Evolutionary conservation across 1,140 invertebrate species (phyloP), one percentile per base, ranked within the genome.

Genomic region (Drosophila lacertosa): DNA sequence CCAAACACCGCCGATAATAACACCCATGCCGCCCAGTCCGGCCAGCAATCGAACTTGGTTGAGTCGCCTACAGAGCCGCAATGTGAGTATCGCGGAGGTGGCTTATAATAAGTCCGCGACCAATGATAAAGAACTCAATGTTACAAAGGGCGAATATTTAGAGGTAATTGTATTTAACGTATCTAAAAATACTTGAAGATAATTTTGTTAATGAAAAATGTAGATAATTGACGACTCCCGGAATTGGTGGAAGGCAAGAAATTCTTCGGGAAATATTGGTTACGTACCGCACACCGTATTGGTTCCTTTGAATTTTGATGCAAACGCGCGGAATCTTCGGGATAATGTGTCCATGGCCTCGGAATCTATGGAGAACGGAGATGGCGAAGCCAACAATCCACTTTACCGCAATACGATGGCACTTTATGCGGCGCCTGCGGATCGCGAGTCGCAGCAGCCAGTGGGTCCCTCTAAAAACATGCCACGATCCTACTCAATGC

Each of bases 211-310:
- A 45, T 39, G 4, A 35, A 16, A 18, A 2, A 26, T 26, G 2
- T 45, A 98, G 96, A 94, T 99, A 33, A 92, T 99, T 64, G 98
- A 99, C 91, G 97, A 98, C 92, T 96, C 95, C 37, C 94, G 98
- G 69, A 99, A 99, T 90, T 99, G 98, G 98, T 99, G 98, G 98
- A 98, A 98, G 92, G 96, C 98, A 44, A 94, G 97, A 42, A 99
- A 99, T 91, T 94, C 94, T 0, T 93, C 95, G 65, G 96, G 97
- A 4, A 95, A 96, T 89, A 93, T 97, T 10, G 98, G 97, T 48
- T 98, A 99, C 91, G 98, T 99, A 42, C 98, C 98, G 0, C 97
- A 99, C 92, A 99, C 98, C 4, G 99, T 99, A 89, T 96, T 99
- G 16, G 95, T 95, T 10, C 93, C 95, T 1, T 93, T 93, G 67